These are phyloP conservation scores for Lydus trimaculatus DNA, from an alignment of 2,888 invertebrate genomes.

Conservation along the genomic window DNA sequence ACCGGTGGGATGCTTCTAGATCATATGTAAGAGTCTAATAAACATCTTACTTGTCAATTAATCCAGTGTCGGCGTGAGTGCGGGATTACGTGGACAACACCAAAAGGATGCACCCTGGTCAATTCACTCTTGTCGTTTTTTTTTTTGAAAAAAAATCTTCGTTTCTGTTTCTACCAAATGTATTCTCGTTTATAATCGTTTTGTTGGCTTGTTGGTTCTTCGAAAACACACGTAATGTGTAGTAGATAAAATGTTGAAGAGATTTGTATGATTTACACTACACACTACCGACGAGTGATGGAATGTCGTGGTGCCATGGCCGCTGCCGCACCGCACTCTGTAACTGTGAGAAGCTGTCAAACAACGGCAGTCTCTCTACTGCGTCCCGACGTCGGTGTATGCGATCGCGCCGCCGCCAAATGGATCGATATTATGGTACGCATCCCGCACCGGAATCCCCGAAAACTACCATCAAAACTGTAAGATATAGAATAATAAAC, in stretches of 20 bases:
- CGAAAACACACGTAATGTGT: background rate
- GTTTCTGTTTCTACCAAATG: background rate
- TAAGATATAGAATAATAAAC: constrained; percentile 37
- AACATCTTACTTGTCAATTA: constrained; percentile 22
- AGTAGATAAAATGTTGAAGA: background rate
- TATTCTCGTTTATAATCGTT: background rate
- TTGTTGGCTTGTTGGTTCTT: too few relatives aligned
- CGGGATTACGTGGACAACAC: constrained; percentile 6
- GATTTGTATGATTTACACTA: background rate
- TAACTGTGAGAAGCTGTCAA: constrained; percentile 40
- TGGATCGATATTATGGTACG: constrained; percentile 52
- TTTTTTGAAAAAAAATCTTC: background rate
- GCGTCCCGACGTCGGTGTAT: constrained; percentile 42
- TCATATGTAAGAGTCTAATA: constrained; percentile 17
- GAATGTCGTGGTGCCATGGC: constrained; percentile 32
- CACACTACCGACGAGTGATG: constrained; percentile 31
- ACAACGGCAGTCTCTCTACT: constrained; percentile 42
- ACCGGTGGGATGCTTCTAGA: constrained; percentile 9
- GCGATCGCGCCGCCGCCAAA: constrained; percentile 48
- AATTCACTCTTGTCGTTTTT: background rate
- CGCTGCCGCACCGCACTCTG: constrained; percentile 44
- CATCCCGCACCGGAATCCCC: constrained; percentile 48
- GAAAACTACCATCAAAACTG: constrained; percentile 35
- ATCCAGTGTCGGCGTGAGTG: constrained; percentile 14
- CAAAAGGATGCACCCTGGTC: background rate